Percentiles rank a stretch among this genome's conserved stretches.
These are phyloP conservation scores for Sylvilagus floridanus DNA, from an alignment of 2,797 vertebrate genomes.

Conservation along the genomic window DNA sequence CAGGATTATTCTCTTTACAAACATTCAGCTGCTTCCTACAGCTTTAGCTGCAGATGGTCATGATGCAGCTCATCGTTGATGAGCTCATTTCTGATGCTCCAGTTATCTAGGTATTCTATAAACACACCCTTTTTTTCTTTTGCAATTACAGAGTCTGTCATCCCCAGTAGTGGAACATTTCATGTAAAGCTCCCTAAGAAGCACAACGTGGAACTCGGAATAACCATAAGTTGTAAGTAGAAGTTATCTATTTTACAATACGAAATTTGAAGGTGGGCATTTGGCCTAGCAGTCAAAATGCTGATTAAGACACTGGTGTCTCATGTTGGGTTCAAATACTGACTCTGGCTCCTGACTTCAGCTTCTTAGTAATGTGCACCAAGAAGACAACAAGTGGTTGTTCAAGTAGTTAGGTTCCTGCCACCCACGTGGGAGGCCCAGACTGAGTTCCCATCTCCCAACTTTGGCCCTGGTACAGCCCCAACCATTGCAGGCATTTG, in stretches of 20 bases:
- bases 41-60: not conserved
- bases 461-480: too few species aligned
- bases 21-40: not conserved
- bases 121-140: slow-evolving; percentile 74
- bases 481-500: too few species aligned
- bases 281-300: too few species aligned
- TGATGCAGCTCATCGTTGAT: not conserved
- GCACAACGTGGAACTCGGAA: slow-evolving; percentile 97
- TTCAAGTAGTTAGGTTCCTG: too few species aligned
- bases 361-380: too few species aligned
- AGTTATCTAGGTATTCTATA: not conserved
- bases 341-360: too few species aligned
- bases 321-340: too few species aligned
- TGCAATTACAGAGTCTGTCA: slow-evolving; percentile 94
- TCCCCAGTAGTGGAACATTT: slow-evolving; percentile 98
- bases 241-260: slow-evolving; percentile 74
- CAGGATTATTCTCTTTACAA: not conserved
- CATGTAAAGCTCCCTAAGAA: slow-evolving; percentile 99
- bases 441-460: too few species aligned
- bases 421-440: too few species aligned
- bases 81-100: not conserved
- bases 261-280: too few species aligned
- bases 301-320: too few species aligned
- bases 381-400: too few species aligned
- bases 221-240: slow-evolving; percentile 98